These are phyloP conservation scores for Musca vetustissima DNA, from an alignment of 1,140 invertebrate species.

Conservation along the genomic window DNA sequence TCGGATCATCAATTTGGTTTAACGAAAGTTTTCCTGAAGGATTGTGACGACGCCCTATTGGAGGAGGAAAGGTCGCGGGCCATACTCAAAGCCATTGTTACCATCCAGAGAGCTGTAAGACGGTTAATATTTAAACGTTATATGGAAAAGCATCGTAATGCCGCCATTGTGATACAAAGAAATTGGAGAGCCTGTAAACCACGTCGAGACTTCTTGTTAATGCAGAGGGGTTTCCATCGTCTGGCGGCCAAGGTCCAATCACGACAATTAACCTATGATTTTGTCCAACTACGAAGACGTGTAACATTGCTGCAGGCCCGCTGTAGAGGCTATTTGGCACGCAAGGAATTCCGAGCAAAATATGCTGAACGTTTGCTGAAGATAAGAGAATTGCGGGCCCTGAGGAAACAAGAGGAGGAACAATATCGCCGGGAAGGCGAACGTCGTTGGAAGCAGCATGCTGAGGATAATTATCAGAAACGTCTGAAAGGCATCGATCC, in stretches of 20 bases:
- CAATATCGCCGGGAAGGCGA: constrained; percentile 65
- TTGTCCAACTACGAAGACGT: constrained; percentile 69
- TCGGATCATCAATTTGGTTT: constrained; percentile 86
- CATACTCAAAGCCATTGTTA: constrained; percentile 76
- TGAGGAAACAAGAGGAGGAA: constrained; percentile 64
- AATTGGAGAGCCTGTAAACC: constrained; percentile 75
- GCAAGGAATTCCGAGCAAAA: constrained; percentile 53
- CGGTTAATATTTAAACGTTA: constrained; percentile 74
- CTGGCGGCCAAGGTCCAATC: constrained; percentile 85
- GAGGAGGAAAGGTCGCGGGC: constrained; percentile 80
- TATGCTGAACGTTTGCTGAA: constrained; percentile 38
- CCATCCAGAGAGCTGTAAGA: constrained; percentile 80
- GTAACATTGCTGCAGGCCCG: constrained; percentile 71
- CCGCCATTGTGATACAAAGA: constrained; percentile 76
- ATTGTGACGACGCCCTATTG: constrained; percentile 79
- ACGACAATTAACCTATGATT: constrained; percentile 72
- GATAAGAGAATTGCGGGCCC: constrained; percentile 59
- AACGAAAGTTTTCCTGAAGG: constrained; percentile 92
- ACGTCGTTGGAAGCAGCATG: constrained; percentile 67
- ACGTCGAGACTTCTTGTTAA: constrained; percentile 68
- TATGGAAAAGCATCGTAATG: constrained; percentile 67
- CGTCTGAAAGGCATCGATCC: constrained; percentile 60
- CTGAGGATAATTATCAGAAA: constrained; percentile 70
- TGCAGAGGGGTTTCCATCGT: constrained; percentile 77
- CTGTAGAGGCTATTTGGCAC: constrained; percentile 73